Conservation (phyloP, 2,797 vertebrate species). For the Rhynchonycteris naso region DNA sequence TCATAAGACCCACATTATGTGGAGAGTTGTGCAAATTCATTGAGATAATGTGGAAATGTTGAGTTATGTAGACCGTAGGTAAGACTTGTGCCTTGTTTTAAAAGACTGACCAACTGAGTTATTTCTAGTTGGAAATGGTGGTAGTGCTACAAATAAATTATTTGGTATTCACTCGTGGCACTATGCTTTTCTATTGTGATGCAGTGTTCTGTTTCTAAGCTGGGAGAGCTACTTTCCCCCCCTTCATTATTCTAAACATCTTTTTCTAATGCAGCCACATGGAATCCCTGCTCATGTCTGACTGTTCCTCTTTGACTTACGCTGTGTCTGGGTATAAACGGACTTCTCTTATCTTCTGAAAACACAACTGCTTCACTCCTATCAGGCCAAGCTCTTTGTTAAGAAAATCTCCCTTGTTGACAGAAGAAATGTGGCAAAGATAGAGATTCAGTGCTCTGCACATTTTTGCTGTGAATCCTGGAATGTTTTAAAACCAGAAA, state of each 20-base stretch:
- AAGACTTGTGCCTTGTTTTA: conserved; percentile 31
- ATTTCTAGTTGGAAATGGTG: conserved; percentile 31
- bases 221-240: neutral
- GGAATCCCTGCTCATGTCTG: neutral
- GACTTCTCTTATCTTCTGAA: conserved; percentile 36
- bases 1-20: neutral
- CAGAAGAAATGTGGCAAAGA: neutral
- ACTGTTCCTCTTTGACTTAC: conserved; percentile 15
- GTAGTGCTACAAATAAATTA: neutral
- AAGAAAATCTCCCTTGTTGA: conserved; percentile 19
- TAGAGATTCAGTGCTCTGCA: neutral
- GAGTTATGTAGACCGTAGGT: neutral
- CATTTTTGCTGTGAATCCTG: neutral
- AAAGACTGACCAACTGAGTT: neutral
- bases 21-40: neutral
- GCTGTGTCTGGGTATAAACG: neutral
- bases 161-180: neutral
- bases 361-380: conserved; percentile 44
- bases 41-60: neutral
- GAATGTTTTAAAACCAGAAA: neutral
- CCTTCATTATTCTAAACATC: conserved; percentile 30
- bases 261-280: neutral
- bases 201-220: neutral
- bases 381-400: neutral
- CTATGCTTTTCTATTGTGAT: neutral